Percentiles rank a stretch among this genome's conserved stretches.
Evolutionary conservation across 2,113 vertebrate species (phyloP).

Genomic region (Haemorhous mexicanus): DNA sequence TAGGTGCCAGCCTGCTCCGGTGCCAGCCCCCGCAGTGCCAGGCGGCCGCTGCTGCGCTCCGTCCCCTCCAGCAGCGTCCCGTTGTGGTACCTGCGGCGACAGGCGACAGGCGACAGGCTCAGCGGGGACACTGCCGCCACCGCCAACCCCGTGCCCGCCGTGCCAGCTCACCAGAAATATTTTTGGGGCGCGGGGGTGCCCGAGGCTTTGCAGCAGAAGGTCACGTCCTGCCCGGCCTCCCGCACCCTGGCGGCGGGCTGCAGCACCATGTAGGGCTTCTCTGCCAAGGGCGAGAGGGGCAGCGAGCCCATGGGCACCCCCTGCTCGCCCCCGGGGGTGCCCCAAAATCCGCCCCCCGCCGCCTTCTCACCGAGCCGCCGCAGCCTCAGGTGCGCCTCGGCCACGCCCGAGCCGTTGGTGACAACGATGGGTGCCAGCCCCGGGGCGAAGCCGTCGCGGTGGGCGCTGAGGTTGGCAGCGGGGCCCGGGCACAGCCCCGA

Average conservation of each 20-base stretch:
- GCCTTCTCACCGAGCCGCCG: constrained; percentile 78
- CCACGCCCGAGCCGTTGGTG: constrained; percentile 71
- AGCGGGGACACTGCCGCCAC: fast-evolving
- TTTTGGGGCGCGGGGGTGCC: constrained; percentile 85
- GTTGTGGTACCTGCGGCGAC: constrained; percentile 88
- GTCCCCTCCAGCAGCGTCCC: constrained; percentile 83
- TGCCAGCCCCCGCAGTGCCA: constrained; percentile 76
- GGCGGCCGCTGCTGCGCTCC: constrained; percentile 75
- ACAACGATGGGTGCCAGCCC: constrained; percentile 41
- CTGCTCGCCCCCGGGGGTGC: fast-evolving
- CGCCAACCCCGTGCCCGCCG: no score
- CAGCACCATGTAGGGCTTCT: constrained; percentile 88
- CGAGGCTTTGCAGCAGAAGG: constrained; percentile 89
- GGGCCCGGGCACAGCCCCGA: constrained; percentile 74
- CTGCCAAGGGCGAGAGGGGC: constrained; percentile 54
- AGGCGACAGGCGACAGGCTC: background rate
- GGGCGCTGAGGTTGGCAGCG: constrained; percentile 69
- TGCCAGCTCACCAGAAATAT: constrained; percentile 85
- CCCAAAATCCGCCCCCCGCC: background rate
- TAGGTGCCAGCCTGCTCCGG: constrained; percentile 81
- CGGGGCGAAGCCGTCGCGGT: constrained; percentile 76
- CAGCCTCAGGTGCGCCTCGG: constrained; percentile 73
- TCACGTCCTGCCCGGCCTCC: constrained; percentile 82
- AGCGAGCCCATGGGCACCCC: fast-evolving
- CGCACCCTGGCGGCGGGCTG: constrained; percentile 86